Base-by-base conservation (phyloP, 2,797 vertebrate species). In the Malurus leucopterus region DNA sequence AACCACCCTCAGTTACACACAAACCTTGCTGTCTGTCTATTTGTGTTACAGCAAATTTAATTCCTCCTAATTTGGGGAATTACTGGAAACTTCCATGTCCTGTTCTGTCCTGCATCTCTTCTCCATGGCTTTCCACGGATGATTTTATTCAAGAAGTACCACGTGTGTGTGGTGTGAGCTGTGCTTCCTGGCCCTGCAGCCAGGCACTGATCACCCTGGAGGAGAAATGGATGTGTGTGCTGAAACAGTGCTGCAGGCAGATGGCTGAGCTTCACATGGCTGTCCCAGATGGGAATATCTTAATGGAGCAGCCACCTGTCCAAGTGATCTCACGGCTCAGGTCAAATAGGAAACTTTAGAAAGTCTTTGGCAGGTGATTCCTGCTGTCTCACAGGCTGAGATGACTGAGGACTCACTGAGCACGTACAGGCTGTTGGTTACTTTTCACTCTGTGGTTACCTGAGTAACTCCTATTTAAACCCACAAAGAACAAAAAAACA, bases 261-360 rank as follows among this genome's bases (percentile, higher is more conserved):
- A 86, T 95, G 93, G 94, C 93, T 88, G 59, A 46, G 69, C 71
- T 92, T 95, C 86, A 40, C 55, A 77, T 86, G 80, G 62, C 61
- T 70, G 73, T 92, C 95, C 85, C 95, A 86, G 64, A 67, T 82
- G 89, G 94, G 93, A 93, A 94, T 75, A 92, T 47, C 83, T 91
- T 85, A 81, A 93, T 68, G 88, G 88, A 92, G 83, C 83, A 91
- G 92, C 92, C 91, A 93, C 90, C 94, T 96, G 94, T 78, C 95
- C 92, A 91, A 84, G 71, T 85, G 92, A 73, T 88, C 93, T 80
- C 65, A 79, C 93, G 58, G 79, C 90, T 92, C 85, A 91, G 84
- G 93, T 93, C 67, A 95, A 90, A 84, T 4, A 91, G 77, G 86
- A 75, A 77, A 91, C 93, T 84, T 83, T 89, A 80, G 89, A 91